A percentile compares a stretch with the other conserved stretches of the same genome.
Conservation (phyloP, 2,113 vertebrate species). For the Phodopus roborovskii region DNA sequence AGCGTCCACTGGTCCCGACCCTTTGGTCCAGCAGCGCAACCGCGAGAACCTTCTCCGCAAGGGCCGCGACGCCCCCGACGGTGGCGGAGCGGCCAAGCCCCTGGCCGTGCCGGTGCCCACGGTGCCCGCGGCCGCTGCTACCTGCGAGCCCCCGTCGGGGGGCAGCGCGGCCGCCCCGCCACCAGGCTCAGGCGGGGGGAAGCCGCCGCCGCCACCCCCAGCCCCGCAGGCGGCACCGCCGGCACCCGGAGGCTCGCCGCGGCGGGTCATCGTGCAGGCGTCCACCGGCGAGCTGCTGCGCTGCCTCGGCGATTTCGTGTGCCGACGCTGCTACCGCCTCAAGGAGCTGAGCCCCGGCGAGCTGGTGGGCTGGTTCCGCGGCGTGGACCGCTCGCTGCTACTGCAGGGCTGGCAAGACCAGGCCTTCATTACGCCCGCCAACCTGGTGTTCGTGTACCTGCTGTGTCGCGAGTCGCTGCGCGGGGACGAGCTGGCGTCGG, state of each 20-base stretch:
- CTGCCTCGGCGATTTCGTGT: conserved; percentile 96
- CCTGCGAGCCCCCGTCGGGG: conserved; percentile 79
- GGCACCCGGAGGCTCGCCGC: conserved; percentile 88
- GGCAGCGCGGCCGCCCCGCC: conserved; percentile 85
- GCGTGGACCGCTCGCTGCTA: conserved; percentile 96
- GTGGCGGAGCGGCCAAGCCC: conserved; percentile 83
- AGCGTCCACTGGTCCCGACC: conserved; percentile 82
- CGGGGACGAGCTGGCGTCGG: conserved; percentile 89
- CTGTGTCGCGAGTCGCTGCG: conserved; percentile 93
- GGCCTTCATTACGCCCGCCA: conserved; percentile 97
- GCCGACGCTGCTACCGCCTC: conserved; percentile 94
- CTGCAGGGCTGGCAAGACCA: conserved; percentile 99
- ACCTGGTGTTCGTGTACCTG: conserved; percentile 98
- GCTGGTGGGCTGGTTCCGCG: conserved; percentile 97
- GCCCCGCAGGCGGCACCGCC: conserved; percentile 83
- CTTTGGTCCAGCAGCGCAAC: conserved; percentile 88
- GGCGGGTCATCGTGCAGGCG: conserved; percentile 95
- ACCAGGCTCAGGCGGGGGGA: conserved; percentile 85
- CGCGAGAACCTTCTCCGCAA: conserved; percentile 87
- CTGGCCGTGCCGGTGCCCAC: conserved; percentile 91
- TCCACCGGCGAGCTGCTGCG: conserved; percentile 97
- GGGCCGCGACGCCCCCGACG: conserved; percentile 78
- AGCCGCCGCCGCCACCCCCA: conserved; percentile 77
- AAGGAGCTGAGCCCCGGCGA: conserved; percentile 94
- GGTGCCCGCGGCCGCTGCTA: conserved; percentile 83